Evolutionary conservation across 2,797 vertebrate genomes (phyloP), one percentile per base, ranked within the genome.

Genomic region (Aratinga solstitialis): DNA sequence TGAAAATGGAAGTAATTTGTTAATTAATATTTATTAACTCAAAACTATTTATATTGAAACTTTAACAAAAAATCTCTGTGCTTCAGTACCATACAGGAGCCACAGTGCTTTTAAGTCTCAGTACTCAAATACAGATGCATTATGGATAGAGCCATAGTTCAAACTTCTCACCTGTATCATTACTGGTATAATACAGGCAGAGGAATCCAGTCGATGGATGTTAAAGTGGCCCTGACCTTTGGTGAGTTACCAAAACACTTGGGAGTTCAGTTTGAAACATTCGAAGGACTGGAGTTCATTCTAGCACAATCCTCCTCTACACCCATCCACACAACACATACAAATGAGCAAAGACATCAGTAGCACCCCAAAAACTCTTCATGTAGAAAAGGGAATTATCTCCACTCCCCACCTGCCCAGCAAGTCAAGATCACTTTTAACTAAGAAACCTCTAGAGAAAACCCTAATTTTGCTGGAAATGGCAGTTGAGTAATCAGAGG

Each of bases 1-100:
- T 99, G 93, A 43, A 87, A 87, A 88, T 7, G 65, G 5, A 92
- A 63, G 29, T 48, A 34, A 65, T 43, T 59, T 16, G 47, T 36
- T 59, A 59, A 36, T 84, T 63, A 89, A 47, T 36, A 65, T 50
- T 59, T 19, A 50, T 82, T 63, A 89, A 43, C 32, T 72, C 38
- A 19, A 51, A 93, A 72, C 10, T 18, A 23, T 36, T 72, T 13
- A 15, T 38, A 27, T 3, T 1, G 1, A 69, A 42, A 4, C 13
- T 78, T 69, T 4, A n/a, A 9, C 9, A 61, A 61, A 75, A 77
- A 43, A 69, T 24, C 56, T 61, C 36, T 59, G 27, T 69, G 45
- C 32, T 91, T 83, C 29, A 34, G n/a, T 21, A 23, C 32, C 15
- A 54, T 10, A 30, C 26, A 30, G 15, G 59, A 63, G 9, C 32